phyloP scores from a whole-genome alignment of 2,797 vertebrate species.

The Manis pentadactyla region DNA sequence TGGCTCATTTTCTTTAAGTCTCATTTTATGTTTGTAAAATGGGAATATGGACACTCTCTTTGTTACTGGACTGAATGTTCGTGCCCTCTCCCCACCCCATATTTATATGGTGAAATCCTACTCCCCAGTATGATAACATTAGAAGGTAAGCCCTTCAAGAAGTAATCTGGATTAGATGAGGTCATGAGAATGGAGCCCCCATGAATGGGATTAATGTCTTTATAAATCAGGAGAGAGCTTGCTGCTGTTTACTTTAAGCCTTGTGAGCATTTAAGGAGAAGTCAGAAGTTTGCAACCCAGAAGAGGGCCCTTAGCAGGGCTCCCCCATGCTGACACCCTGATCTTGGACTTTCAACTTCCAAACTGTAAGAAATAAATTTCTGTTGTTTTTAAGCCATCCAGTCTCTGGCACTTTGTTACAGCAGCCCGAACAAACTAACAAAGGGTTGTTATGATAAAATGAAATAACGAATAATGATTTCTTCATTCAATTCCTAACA shows the following conservation, averaged over 20 bases:
- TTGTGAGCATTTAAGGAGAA: not conserved
- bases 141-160: not conserved
- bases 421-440: not conserved
- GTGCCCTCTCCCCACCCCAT: not conserved
- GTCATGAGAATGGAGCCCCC: not conserved
- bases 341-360: not conserved
- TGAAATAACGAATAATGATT: not conserved
- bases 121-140: not conserved
- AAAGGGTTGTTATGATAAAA: not conserved
- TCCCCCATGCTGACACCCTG: not conserved
- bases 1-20: not conserved
- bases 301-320: not conserved
- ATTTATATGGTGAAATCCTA: not conserved
- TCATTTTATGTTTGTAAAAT: constrained; percentile 25
- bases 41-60: not conserved
- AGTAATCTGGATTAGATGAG: not conserved
- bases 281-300: not conserved
- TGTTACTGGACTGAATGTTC: not conserved
- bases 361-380: not conserved
- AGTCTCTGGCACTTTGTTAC: not conserved
- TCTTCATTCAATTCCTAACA: not conserved
- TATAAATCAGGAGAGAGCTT: not conserved
- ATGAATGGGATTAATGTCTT: not conserved
- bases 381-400: no score
- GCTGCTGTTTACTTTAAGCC: not conserved